These are phyloP conservation scores for Tipula helvola DNA, from an alignment of 2,888 invertebrate genomes.

Conservation along the genomic window DNA sequence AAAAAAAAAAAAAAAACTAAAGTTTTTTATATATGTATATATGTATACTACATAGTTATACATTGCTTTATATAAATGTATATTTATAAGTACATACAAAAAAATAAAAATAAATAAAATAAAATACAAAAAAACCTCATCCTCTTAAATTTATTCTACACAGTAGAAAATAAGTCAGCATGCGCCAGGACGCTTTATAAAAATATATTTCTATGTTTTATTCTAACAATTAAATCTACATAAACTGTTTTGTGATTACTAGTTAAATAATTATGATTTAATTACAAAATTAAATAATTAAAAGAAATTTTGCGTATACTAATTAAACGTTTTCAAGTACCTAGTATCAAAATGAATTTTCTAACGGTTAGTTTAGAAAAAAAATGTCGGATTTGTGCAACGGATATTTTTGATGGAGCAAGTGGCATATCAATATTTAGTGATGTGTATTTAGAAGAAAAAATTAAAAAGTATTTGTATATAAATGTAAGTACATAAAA, in stretches of 20 bases:
- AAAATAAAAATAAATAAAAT: background rate
- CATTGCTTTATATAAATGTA: background rate
- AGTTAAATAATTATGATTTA: background rate
- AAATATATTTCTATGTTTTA: background rate
- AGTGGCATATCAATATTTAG: conserved; percentile 9
- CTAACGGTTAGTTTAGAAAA: background rate
- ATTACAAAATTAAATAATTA: background rate
- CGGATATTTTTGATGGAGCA: conserved; percentile 9
- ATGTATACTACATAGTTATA: background rate
- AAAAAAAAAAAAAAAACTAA: background rate
- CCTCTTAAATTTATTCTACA: background rate
- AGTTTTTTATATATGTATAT: background rate
- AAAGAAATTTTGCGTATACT: background rate
- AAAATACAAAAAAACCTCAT: background rate
- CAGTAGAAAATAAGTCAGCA: background rate
- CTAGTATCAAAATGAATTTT: background rate
- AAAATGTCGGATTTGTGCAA: conserved; percentile 8
- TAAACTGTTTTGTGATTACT: background rate
- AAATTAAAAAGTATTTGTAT: conserved; percentile 5
- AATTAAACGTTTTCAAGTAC: background rate
- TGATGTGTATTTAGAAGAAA: conserved; percentile 7
- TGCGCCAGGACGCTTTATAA: background rate
- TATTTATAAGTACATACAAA: background rate
- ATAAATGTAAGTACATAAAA: background rate
- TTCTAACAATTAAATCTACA: background rate